Evolutionary conservation across 2,888 invertebrate species (phyloP).

Genomic region (Polymixis flavicincta): DNA sequence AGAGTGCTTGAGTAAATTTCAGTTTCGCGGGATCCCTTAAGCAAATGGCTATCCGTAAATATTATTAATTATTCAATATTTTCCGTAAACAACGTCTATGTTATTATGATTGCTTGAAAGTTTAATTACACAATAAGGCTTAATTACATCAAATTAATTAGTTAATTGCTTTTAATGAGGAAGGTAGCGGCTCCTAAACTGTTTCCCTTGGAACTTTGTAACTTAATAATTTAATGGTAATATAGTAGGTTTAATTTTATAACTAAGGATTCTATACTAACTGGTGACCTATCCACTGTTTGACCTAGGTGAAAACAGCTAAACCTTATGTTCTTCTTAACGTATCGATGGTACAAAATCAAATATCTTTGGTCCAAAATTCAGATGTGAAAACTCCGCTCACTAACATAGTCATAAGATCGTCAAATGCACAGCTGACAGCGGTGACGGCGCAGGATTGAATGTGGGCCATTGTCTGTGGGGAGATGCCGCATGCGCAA

Average conservation of each 20-base stretch:
- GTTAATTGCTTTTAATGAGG: constrained; percentile 42
- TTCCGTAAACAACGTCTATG: constrained; percentile 19
- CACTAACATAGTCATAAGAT: no score
- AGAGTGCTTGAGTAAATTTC: no score
- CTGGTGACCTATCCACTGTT: not conserved
- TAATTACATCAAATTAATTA: constrained; percentile 38
- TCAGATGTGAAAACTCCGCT: no score
- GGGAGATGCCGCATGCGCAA: no score
- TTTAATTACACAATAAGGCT: constrained; percentile 31
- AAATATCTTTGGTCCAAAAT: no score
- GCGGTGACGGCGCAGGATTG: no score
- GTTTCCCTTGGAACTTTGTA: constrained; percentile 29
- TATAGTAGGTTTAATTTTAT: constrained; percentile 1
- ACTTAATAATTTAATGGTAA: constrained; percentile 14
- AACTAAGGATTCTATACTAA: not conserved
- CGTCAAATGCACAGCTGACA: no score
- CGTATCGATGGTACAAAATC: no score
- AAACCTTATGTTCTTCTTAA: not conserved
- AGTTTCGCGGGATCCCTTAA: no score
- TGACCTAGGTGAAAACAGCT: not conserved
- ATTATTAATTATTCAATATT: constrained; percentile 4
- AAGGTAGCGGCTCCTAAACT: not conserved
- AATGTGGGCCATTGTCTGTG: no score
- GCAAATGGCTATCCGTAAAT: not conserved
- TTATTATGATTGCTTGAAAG: constrained; percentile 16